Base-by-base conservation (phyloP, 2,888 invertebrate genomes). In the Sphaerophoria rueppellii region DNA sequence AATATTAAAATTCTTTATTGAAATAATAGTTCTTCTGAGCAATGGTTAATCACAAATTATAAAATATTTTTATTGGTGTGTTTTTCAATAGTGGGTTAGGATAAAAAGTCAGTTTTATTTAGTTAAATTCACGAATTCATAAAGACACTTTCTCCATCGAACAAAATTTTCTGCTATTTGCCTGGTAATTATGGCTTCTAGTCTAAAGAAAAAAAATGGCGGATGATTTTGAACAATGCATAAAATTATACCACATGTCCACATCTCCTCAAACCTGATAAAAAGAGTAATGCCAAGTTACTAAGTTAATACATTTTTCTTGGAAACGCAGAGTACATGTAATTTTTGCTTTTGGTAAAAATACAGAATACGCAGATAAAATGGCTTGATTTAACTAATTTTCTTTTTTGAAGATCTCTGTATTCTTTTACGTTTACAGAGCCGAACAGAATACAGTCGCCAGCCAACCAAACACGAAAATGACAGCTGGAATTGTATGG, bases 21-120 rank as follows among this genome's bases (percentile, higher is more conserved):
- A 43, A 46, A 24, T 63, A 40, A 16, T 52, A 50, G 24, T 52
- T 58, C 14, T 50, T 61, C 54, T 61, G 12, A 14, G 40, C 58
- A 50, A 76, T 52, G 76, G n/a, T 55, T 76, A 61, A 73, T 61
- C 82, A 77, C 82, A 69, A 72, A 77, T 73, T 48, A 57, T 40
- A 57, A 70, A 43, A 55, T 37, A 1, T 24, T 69, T 69, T 69
- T 77, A 48, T 46, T 43, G 6, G 67, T 54, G 32, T 54, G 35
- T 50, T 69, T 24, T 82, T 14, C 70, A 81, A 58, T 50, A 43
- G 60, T 61, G 48, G 34, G 34, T 24, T 34, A 58, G 40, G 35
- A 61, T 63, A 52, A 61, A 46, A 57, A 46, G 12, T 32, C n/a
- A 37, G 57, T 40, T 52, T 55, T 52, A 9, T 35, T n/a, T 50